phyloP scores from a whole-genome alignment of 2,113 vertebrate genomes.

The Gasterosteus aculeatus region DNA sequence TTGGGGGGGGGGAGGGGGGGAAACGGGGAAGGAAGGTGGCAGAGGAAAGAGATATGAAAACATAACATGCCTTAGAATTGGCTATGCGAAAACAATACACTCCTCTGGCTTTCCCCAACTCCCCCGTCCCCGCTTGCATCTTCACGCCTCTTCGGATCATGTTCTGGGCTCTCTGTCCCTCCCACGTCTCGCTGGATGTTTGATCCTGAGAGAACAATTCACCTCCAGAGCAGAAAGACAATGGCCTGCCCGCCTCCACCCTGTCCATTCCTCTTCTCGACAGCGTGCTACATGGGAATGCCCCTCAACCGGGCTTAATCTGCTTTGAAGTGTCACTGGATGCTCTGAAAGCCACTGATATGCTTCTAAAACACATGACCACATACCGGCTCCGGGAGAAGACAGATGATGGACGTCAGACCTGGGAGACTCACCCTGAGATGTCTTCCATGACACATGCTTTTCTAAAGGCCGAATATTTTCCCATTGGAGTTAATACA shows the following conservation, averaged over 20 bases:
- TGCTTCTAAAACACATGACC: slow-evolving; percentile 51
- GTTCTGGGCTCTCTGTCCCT: slow-evolving; percentile 51
- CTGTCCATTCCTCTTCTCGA: slow-evolving; percentile 42
- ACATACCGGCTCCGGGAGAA: slow-evolving; percentile 50
- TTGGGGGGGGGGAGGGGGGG: slow-evolving; percentile 33
- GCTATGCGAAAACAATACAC: slow-evolving; percentile 71
- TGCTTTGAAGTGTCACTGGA: slow-evolving; percentile 77
- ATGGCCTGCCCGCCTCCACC: slow-evolving; percentile 51
- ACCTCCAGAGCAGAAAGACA: slow-evolving; percentile 66
- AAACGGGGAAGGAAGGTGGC: slow-evolving; percentile 50
- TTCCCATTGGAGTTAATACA: slow-evolving; percentile 47
- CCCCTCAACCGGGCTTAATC: slow-evolving; percentile 48
- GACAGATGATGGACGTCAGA: slow-evolving; percentile 45
- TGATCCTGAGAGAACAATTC: slow-evolving; percentile 72
- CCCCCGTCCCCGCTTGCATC: slow-evolving; percentile 44
- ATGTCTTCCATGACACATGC: slow-evolving; percentile 35
- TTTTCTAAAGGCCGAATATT: slow-evolving; percentile 44
- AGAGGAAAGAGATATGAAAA: slow-evolving; percentile 73
- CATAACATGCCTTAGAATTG: slow-evolving; percentile 74
- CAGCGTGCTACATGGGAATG: slow-evolving; percentile 64
- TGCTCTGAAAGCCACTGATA: slow-evolving; percentile 62
- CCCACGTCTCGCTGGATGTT: slow-evolving; percentile 58
- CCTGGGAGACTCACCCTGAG: slow-evolving; percentile 26
- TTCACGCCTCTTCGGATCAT: slow-evolving; percentile 44
- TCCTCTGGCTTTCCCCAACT: slow-evolving; percentile 54